A percentile compares a stretch with the other conserved stretches of the same genome.
phyloP scores from a whole-genome alignment of 1,140 invertebrate species.

The Aricia agestis region DNA sequence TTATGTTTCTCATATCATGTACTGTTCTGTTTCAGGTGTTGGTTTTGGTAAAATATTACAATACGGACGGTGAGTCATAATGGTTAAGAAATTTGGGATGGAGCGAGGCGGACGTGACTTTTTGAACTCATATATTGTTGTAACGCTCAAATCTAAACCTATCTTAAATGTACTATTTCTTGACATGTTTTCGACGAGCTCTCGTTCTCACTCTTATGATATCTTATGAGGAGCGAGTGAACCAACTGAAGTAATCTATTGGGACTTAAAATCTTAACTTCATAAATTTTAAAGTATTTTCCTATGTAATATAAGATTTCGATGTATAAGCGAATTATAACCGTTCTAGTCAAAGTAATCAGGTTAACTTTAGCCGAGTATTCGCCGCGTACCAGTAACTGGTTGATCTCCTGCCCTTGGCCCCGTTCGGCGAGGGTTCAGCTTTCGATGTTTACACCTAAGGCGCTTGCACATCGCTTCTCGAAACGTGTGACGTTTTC shows the following conservation, averaged over 20 bases:
- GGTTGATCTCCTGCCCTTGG: conserved; percentile 32
- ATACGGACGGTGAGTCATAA: conserved; percentile 35
- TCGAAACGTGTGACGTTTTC: conserved; percentile 45
- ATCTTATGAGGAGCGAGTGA: neutral
- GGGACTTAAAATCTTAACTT: conserved; percentile 4
- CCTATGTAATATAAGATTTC: conserved; percentile 7
- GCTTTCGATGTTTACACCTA: conserved; percentile 56
- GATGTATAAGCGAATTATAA: neutral
- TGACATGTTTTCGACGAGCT: neutral
- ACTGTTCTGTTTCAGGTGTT: neutral
- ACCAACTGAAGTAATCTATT: neutral
- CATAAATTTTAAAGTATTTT: conserved; percentile 9
- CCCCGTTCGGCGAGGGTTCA: conserved; percentile 42
- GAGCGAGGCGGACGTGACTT: neutral
- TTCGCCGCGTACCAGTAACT: conserved; percentile 4
- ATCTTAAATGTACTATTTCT: neutral
- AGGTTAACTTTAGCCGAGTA: neutral
- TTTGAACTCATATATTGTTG: neutral
- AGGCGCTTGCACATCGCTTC: conserved; percentile 41
- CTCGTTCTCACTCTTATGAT: neutral
- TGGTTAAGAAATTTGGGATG: conserved; percentile 24
- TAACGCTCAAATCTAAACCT: neutral
- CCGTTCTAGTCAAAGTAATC: conserved; percentile 12
- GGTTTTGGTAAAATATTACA: neutral
- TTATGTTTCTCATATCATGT: too few relatives aligned